Evolutionary conservation across 2,797 vertebrate genomes (phyloP).

Genomic region (Thunnus albacares): DNA sequence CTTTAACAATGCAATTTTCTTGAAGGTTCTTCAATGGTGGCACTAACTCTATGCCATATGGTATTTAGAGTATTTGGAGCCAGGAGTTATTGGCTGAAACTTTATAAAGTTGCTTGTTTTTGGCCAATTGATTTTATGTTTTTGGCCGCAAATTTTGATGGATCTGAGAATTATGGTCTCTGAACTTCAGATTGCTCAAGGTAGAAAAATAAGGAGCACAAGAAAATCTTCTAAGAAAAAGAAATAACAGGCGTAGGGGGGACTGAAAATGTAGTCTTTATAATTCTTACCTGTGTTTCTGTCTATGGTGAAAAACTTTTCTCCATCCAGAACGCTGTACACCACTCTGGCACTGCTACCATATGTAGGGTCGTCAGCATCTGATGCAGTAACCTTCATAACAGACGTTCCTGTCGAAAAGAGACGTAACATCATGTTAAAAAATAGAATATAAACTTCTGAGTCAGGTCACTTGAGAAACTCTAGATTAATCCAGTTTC

Average conservation of each 20-base stretch:
- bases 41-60: slow-evolving; percentile 28
- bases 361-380: slow-evolving; percentile 96
- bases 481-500: not conserved
- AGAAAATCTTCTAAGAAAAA: not conserved
- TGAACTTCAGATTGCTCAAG: slow-evolving; percentile 22
- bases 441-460: not conserved
- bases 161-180: slow-evolving; percentile 47
- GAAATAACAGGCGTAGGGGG: not conserved
- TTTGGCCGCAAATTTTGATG: slow-evolving; percentile 35
- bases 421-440: slow-evolving; percentile 38
- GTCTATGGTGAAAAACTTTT: slow-evolving; percentile 95
- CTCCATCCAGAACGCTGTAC: slow-evolving; percentile 96
- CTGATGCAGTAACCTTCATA: slow-evolving; percentile 97
- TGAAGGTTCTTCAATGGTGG: not conserved
- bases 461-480: slow-evolving; percentile 5
- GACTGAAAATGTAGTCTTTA: not conserved
- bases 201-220: slow-evolving; percentile 1
- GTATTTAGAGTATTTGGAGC: slow-evolving; percentile 19
- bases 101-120: slow-evolving; percentile 33
- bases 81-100: slow-evolving; percentile 38
- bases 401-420: slow-evolving; percentile 93
- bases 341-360: slow-evolving; percentile 96
- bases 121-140: slow-evolving; percentile 48
- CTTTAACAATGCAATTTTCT: too few species aligned
- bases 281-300: slow-evolving; percentile 91